Evolutionary conservation across 2,888 invertebrate genomes (phyloP), one percentile per base, ranked within the genome.

Genomic region (Nectonema munidae): DNA sequence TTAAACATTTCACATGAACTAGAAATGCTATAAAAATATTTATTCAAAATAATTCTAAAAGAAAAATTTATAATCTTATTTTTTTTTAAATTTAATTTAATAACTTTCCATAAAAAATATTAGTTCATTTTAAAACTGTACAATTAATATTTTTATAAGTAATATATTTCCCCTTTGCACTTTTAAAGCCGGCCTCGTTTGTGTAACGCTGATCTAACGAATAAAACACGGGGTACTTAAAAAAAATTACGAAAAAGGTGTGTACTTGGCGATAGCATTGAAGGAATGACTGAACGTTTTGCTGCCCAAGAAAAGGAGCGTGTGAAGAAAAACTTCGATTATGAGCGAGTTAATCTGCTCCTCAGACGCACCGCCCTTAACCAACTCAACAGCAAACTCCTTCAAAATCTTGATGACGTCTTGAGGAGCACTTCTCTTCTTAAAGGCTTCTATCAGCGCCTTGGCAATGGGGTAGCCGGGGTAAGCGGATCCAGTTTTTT

Each of bases 261-360:
- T 76, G 52, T 71, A 89, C 62, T 86, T 89, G 29, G 81, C 77
- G 45, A 95, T 73, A n/a, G 83, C 89, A 3, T 89, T 81, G 56
- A 89, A 86, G 47, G 81, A 77, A 52, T 95, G 95, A 42, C 83
- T 83, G 54, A 89, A 81, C 47, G 86, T 83, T 57, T 89, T 95
- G 37, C 74, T 73, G 21, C 83, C 89, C 41, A 86, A 61, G 53
- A 77, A 73, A 3, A 95, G 63, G 37, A 95, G 54, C 0, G 79
- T 79, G 51, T 83, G 79, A n/a, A 79, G 75, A 52, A 86, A 86
- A 1, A 89, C 76, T 51, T 86, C 83, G 38, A 95, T 81, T 59
- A 81, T 79, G 37, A 81, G 57, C 0, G 79, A 75, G 11, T 18
- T 34, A 19, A 19, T 5, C 25, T 9, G 25, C 9, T 25, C 25